Percentiles rank a stretch among this genome's conserved stretches.
phyloP scores from a whole-genome alignment of 2,888 invertebrate genomes.

The Anoncus sp. region DNA sequence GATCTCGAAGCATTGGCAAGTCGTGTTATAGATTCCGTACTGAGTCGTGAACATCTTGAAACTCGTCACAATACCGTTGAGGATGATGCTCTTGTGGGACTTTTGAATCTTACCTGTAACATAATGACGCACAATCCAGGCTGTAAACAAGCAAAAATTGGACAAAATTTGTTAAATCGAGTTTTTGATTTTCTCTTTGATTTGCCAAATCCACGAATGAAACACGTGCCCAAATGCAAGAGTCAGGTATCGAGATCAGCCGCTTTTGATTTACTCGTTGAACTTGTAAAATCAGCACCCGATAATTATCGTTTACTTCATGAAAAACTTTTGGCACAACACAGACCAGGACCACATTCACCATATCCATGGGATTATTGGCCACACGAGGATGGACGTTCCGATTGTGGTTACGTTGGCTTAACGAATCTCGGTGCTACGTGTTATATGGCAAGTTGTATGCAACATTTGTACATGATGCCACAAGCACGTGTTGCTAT shows the following conservation, averaged over 20 bases:
- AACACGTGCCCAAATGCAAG: constrained; percentile 97
- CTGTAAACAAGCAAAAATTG: constrained; percentile 92
- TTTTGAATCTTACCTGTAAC: constrained; percentile 94
- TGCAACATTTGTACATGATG: constrained; percentile 99
- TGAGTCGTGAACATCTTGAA: constrained; percentile 92
- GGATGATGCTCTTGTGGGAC: constrained; percentile 95
- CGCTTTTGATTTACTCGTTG: constrained; percentile 95
- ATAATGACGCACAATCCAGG: constrained; percentile 94
- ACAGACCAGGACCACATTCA: constrained; percentile 92
- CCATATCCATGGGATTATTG: constrained; percentile 99
- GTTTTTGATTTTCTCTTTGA: constrained; percentile 96
- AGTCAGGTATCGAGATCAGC: constrained; percentile 95
- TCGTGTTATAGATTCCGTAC: constrained; percentile 90
- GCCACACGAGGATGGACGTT: constrained; percentile 98
- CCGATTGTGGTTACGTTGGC: constrained; percentile 97
- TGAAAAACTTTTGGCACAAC: constrained; percentile 92
- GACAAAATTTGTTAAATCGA: constrained; percentile 88
- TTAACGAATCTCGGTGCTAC: constrained; percentile 98
- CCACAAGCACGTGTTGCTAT: constrained; percentile 95
- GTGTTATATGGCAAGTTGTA: constrained; percentile 98
- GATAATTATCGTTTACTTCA: constrained; percentile 94
- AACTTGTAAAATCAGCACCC: constrained; percentile 92
- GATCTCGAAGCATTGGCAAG: constrained; percentile 91
- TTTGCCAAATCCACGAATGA: constrained; percentile 92
- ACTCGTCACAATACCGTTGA: constrained; percentile 92